Evolutionary conservation across 2,888 invertebrate genomes (phyloP).

Genomic region (Nymphalis urticae): DNA sequence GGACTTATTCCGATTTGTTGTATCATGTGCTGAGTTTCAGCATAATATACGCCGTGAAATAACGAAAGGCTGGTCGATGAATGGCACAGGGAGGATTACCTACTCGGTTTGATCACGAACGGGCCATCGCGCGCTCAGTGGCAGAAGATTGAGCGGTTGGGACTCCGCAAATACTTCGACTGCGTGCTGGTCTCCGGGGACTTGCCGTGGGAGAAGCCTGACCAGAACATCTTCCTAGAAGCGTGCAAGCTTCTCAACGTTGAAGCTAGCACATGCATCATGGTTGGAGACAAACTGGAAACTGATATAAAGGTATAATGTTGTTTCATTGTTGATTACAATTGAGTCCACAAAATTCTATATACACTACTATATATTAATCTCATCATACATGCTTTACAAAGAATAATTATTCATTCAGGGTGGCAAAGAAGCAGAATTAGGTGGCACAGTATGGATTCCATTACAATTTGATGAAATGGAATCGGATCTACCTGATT

Average conservation of each 20-base stretch:
- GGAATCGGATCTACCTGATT: slow-evolving; percentile 82
- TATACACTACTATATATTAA: slow-evolving; percentile 1
- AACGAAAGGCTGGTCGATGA: slow-evolving; percentile 73
- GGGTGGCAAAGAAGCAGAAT: slow-evolving; percentile 89
- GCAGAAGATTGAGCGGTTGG: slow-evolving; percentile 90
- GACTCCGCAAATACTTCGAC: slow-evolving; percentile 88
- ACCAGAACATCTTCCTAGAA: slow-evolving; percentile 89
- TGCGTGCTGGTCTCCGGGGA: slow-evolving; percentile 91
- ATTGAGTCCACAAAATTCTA: neutral
- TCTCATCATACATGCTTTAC: neutral
- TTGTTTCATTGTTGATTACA: neutral
- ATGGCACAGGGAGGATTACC: slow-evolving; percentile 85
- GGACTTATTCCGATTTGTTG: slow-evolving; percentile 34
- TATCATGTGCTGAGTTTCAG: slow-evolving; percentile 75
- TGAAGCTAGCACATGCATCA: slow-evolving; percentile 88
- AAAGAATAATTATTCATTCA: slow-evolving; percentile 45
- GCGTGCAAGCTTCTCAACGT: slow-evolving; percentile 89
- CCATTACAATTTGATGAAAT: slow-evolving; percentile 81
- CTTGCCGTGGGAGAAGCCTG: slow-evolving; percentile 92
- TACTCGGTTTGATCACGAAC: slow-evolving; percentile 91
- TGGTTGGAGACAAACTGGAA: slow-evolving; percentile 94
- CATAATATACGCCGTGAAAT: slow-evolving; percentile 56
- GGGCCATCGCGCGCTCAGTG: slow-evolving; percentile 93
- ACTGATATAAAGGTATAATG: slow-evolving; percentile 88
- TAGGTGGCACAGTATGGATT: slow-evolving; percentile 91